phyloP scores from a whole-genome alignment of 1,140 invertebrate species.

The Ostrea denselamellosa region DNA sequence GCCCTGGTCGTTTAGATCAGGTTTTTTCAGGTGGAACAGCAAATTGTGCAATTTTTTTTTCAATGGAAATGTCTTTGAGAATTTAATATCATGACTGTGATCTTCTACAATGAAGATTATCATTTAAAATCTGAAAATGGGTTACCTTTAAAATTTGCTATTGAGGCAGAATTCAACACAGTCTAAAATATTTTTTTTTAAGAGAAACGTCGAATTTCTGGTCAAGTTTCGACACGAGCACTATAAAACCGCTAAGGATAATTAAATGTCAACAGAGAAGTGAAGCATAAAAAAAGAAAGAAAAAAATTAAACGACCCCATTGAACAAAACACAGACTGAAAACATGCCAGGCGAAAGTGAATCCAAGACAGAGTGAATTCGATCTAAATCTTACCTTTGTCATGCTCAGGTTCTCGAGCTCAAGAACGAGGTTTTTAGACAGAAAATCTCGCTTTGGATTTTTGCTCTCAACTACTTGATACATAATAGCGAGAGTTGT shows the following conservation, averaged over 20 bases:
- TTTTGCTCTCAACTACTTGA: conserved; percentile 34
- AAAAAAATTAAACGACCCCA: neutral
- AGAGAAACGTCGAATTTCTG: neutral
- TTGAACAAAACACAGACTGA: neutral
- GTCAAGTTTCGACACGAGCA: neutral
- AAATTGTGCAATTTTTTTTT: neutral
- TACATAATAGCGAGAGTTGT: conserved; percentile 41
- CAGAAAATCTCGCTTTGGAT: conserved; percentile 13
- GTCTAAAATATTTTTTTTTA: neutral
- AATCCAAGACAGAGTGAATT: conserved; percentile 33
- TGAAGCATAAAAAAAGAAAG: conserved; percentile 25
- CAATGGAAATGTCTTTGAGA: neutral
- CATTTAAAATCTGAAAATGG: conserved; percentile 5
- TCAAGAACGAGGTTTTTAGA: conserved; percentile 29
- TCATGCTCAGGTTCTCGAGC: conserved; percentile 22
- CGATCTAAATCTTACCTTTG: conserved; percentile 38
- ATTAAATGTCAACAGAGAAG: conserved; percentile 31
- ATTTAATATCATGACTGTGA: neutral
- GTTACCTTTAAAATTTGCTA: neutral
- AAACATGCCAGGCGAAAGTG: conserved; percentile 26
- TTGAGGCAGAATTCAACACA: neutral
- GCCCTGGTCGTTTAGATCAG: neutral
- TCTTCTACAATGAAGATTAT: neutral
- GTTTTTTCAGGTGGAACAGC: conserved; percentile 10
- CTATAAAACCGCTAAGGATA: neutral